These are phyloP conservation scores for Nomada hirtipes DNA, from an alignment of 2,888 invertebrate species.

Conservation along the genomic window DNA sequence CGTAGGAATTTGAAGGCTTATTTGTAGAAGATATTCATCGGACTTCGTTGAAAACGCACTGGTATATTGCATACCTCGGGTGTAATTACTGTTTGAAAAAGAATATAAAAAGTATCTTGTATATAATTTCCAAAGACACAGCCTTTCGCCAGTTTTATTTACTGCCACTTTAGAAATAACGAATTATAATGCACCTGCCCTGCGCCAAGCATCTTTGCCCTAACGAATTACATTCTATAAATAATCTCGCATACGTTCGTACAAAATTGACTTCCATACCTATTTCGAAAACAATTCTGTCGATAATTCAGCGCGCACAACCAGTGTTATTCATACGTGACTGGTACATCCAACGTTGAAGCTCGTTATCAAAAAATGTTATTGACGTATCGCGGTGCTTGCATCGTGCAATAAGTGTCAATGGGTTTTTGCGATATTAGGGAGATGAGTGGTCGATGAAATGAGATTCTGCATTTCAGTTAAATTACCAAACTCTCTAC, in stretches of 20 bases:
- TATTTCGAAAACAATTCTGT: not conserved
- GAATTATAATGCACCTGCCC: no score
- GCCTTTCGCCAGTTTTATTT: no score
- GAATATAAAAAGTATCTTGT: not conserved
- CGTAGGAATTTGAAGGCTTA: not conserved
- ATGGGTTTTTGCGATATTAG: slow-evolving; percentile 15
- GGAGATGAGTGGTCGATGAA: slow-evolving; percentile 1
- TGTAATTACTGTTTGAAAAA: no score
- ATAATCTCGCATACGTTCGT: not conserved
- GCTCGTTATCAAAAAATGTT: not conserved
- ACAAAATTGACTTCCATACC: not conserved
- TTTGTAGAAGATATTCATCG: not conserved
- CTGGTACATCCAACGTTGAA: not conserved
- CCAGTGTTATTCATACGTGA: not conserved
- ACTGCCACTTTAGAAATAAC: no score
- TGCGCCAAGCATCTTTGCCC: no score
- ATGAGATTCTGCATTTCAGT: slow-evolving; percentile 35
- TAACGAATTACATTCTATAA: no score
- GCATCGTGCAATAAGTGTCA: not conserved
- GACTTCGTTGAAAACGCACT: not conserved
- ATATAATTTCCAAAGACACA: no score
- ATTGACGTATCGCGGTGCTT: not conserved
- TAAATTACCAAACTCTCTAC: slow-evolving; percentile 40
- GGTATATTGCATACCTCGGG: not conserved
- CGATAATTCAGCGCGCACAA: not conserved